phyloP scores from a whole-genome alignment of 2,888 invertebrate species.

The Drosophila borborema region DNA sequence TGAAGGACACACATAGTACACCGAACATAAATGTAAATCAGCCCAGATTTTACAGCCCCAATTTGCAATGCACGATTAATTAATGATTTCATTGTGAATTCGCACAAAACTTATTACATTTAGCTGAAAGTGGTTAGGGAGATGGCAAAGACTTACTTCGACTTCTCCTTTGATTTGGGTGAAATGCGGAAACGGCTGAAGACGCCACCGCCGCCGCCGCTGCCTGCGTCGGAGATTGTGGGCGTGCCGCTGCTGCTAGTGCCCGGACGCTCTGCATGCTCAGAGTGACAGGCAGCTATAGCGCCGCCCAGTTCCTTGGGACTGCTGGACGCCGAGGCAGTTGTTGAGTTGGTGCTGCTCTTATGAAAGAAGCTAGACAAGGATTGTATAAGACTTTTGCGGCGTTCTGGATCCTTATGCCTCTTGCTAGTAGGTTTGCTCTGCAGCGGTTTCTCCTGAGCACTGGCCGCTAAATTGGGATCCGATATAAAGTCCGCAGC shows the following conservation, averaged over 20 bases:
- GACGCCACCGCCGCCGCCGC: slow-evolving; percentile 74
- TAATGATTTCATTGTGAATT: slow-evolving; percentile 12
- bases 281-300: slow-evolving; percentile 86
- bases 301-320: slow-evolving; percentile 74
- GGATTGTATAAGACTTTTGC: slow-evolving; percentile 93
- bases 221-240: slow-evolving; percentile 68
- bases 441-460: slow-evolving; percentile 53
- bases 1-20: slow-evolving; percentile 42
- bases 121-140: background rate
- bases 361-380: slow-evolving; percentile 93
- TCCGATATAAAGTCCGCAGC: slow-evolving; percentile 86
- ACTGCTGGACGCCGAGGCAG: slow-evolving; percentile 40
- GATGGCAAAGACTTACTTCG: slow-evolving; percentile 86
- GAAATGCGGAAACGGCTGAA: slow-evolving; percentile 88
- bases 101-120: slow-evolving; percentile 14
- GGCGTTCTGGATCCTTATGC: slow-evolving; percentile 89
- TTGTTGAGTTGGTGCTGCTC: slow-evolving; percentile 84
- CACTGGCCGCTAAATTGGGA: slow-evolving; percentile 85
- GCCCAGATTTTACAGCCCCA: slow-evolving; percentile 18
- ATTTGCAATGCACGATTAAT: slow-evolving; percentile 6
- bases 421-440: slow-evolving; percentile 69
- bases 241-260: slow-evolving; percentile 82
- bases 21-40: slow-evolving; percentile 27
- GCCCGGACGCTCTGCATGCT: slow-evolving; percentile 88
- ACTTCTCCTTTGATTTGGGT: slow-evolving; percentile 88